phyloP scores from a whole-genome alignment of 2,888 invertebrate species.

The Fissipunctia ypsillon region DNA sequence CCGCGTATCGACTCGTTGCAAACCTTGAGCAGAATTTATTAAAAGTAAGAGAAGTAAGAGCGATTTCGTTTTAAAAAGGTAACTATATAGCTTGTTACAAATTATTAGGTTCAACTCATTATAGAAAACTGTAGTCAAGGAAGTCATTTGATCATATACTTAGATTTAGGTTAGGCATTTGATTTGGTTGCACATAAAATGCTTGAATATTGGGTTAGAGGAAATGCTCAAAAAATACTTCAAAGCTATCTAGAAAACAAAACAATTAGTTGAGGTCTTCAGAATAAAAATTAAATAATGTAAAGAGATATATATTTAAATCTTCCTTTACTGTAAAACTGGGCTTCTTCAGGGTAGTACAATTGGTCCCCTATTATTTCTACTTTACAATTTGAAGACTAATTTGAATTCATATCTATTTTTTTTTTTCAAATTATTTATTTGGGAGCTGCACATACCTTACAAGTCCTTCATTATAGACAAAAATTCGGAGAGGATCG shows the following conservation, averaged over 20 bases:
- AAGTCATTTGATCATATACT: background rate
- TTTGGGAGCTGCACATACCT: conserved; percentile 83
- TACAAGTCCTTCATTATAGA: conserved; percentile 97
- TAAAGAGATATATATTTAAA: background rate
- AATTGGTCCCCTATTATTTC: background rate
- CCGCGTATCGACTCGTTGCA: conserved; percentile 96
- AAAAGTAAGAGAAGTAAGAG: background rate
- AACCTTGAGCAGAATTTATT: conserved; percentile 89
- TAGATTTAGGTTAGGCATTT: background rate
- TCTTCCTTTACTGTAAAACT: background rate
- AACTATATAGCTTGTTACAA: background rate
- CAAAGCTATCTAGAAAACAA: background rate
- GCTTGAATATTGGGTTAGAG: background rate
- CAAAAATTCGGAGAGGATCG: conserved; percentile 96
- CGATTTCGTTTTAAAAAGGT: background rate
- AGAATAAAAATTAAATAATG: background rate
- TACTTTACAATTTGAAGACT: background rate
- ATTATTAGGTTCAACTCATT: background rate
- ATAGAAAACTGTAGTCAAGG: background rate
- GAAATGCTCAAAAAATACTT: background rate
- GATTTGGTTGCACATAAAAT: conserved; percentile 7
- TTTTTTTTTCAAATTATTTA: background rate
- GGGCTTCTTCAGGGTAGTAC: conserved; percentile 5
- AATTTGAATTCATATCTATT: background rate
- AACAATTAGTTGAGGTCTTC: background rate